phyloP scores from a whole-genome alignment of 2,113 vertebrate genomes.

The Elaphurus davidianus region DNA sequence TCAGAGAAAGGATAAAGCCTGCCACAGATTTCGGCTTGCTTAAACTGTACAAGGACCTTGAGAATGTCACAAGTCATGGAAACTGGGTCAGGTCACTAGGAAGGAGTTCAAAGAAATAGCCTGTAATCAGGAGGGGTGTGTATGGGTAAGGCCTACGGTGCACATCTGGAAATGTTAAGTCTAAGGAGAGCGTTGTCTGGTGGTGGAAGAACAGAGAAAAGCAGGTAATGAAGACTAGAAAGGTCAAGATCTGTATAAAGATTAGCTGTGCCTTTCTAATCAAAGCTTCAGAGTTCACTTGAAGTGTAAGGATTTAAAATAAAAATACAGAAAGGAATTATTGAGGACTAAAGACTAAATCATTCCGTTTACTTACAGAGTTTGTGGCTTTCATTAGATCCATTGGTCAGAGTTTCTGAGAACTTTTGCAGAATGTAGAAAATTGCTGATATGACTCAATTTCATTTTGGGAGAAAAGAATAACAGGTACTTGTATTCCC shows the following conservation, averaged over 20 bases:
- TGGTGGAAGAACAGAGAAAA: not conserved
- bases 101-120: not conserved
- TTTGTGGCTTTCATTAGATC: constrained; percentile 31
- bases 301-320: constrained; percentile 30
- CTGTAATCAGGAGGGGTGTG: not conserved
- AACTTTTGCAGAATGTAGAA: constrained; percentile 16
- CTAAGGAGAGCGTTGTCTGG: not conserved
- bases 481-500: not conserved
- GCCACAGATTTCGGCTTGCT: constrained; percentile 28
- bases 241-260: not conserved
- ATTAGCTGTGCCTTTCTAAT: constrained; percentile 31
- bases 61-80: constrained; percentile 20
- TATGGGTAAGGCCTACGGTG: not conserved
- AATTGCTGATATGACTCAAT: constrained; percentile 40
- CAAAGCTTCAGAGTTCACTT: constrained; percentile 6
- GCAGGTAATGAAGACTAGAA: not conserved
- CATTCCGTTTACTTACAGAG: not conserved
- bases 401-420: constrained; percentile 12
- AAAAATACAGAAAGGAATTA: constrained; percentile 27
- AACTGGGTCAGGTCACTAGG: constrained; percentile 32
- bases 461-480: constrained; percentile 50
- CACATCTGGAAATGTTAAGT: not conserved
- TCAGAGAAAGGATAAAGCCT: constrained; percentile 29
- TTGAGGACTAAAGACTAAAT: not conserved
- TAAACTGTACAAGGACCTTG: not conserved